Evolutionary conservation across 2,797 vertebrate species (phyloP), one percentile per base, ranked within the genome.

Genomic region (Distichodus sexfasciatus): DNA sequence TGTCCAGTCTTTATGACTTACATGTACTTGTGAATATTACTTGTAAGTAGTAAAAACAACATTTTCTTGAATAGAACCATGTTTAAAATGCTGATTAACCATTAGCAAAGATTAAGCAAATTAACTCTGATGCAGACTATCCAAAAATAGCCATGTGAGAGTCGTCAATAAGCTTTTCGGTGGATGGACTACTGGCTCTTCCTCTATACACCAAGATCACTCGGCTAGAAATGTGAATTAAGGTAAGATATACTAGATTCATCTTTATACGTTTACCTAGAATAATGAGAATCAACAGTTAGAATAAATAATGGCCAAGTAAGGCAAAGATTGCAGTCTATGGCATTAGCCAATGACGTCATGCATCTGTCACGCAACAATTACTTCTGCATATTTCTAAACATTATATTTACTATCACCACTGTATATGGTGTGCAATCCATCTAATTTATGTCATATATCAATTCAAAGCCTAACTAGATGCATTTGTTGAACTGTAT

Each of bases 71-170:
- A 29, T 31, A 26, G 61, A 66, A 54, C 66, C 38, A 71, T 76
- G 10, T 41, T 71, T 77, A 66, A 82, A 85, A 76, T 85, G 82
- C 84, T 87, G 88, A 94, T 94, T 90, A 94, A 85, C 84, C 79
- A 86, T 87, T 82, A 92, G 83, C 78, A 88, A 88, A 92, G 93
- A 96, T 98, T 98, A 97, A 80, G 84, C 86, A 94, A 94, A 94
- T 93, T 92, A 91, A 87, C 88, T 88, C 67, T 89, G 87, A 92
- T 87, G 86, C 82, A 69, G 79, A 76, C 4, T 1, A 36, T 78
- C 86, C 87, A 76, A 85, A 88, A 92, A 90, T 94, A 93, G 86
- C 84, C 73, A 51, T 75, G 57, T 3, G 38, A 72, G 73, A 15
- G 55, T 69, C 9, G 46, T 71, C 90, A 84, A 88, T 88, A 88